Evolutionary conservation across 2,797 vertebrate genomes (phyloP).

Genomic region (Gobionotothen gibberifrons): DNA sequence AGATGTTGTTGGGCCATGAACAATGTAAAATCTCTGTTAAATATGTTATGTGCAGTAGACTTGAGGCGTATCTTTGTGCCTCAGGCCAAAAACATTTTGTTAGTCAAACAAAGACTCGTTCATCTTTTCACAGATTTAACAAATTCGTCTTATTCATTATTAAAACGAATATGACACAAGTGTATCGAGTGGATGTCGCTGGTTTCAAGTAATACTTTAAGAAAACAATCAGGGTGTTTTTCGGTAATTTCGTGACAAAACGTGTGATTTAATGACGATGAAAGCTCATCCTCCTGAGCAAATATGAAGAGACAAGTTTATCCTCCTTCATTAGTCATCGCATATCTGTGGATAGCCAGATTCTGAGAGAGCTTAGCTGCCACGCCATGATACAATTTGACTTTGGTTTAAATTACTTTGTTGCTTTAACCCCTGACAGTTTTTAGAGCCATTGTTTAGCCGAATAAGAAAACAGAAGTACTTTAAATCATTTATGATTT

Average conservation of each 20-base stretch:
- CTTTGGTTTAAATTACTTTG: constrained; percentile 55
- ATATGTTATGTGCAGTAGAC: constrained; percentile 75
- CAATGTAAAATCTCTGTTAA: constrained; percentile 80
- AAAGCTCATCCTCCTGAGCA: constrained; percentile 53
- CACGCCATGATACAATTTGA: constrained; percentile 59
- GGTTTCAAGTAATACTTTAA: constrained; percentile 15
- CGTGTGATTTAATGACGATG: constrained; percentile 63
- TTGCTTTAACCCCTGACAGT: constrained; percentile 33
- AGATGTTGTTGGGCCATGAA: constrained; percentile 80
- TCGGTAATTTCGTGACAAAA: constrained; percentile 33
- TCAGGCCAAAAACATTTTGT: constrained; percentile 71
- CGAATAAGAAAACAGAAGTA: constrained; percentile 60
- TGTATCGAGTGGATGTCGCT: constrained; percentile 28
- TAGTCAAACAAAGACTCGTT: constrained; percentile 71
- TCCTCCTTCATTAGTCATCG: constrained; percentile 72
- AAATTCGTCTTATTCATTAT: constrained; percentile 64
- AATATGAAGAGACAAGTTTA: constrained; percentile 65
- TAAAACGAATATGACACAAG: constrained; percentile 54
- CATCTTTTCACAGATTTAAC: constrained; percentile 62
- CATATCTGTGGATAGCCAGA: constrained; percentile 54
- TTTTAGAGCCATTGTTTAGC: constrained; percentile 48
- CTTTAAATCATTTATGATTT: constrained; percentile 69
- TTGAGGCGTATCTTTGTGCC: constrained; percentile 68
- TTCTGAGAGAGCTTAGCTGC: constrained; percentile 51
- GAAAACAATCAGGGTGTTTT: constrained; percentile 20